These are phyloP conservation scores for Strongylocentrotus purpuratus DNA, from an alignment of 35 echinoderm and acorn worm genomes.

Conservation along the genomic window DNA sequence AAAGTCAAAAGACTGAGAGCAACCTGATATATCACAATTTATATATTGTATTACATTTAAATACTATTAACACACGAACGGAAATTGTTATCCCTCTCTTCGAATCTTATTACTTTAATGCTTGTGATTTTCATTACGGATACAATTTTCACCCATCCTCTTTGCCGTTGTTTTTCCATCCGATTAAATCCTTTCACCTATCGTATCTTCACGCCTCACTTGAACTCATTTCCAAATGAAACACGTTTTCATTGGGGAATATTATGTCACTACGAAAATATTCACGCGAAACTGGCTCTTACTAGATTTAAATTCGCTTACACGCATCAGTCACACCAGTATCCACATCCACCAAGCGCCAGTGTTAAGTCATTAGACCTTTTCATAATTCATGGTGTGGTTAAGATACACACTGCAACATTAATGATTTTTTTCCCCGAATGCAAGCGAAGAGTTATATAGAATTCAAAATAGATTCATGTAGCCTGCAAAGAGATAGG, in stretches of 20 bases:
- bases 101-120: background rate
- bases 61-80: background rate
- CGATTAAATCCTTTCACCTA: background rate
- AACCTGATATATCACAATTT: background rate
- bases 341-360: too few species aligned
- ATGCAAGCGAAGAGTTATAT: too few species aligned
- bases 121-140: background rate
- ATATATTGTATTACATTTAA: background rate
- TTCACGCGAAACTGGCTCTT: background rate
- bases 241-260: background rate
- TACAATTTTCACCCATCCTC: background rate
- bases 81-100: background rate
- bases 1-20: background rate
- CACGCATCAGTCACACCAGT: too few species aligned
- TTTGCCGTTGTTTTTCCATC: background rate
- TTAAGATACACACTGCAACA: too few species aligned
- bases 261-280: background rate
- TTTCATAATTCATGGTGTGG: too few species aligned
- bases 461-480: too few species aligned
- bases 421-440: too few species aligned
- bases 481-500: too few species aligned
- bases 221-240: background rate
- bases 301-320: too few species aligned
- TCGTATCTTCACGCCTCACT: background rate
- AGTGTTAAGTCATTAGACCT: too few species aligned